Evolutionary conservation across 2,888 invertebrate genomes (phyloP).

Genomic region (Nemapogon koenigi): DNA sequence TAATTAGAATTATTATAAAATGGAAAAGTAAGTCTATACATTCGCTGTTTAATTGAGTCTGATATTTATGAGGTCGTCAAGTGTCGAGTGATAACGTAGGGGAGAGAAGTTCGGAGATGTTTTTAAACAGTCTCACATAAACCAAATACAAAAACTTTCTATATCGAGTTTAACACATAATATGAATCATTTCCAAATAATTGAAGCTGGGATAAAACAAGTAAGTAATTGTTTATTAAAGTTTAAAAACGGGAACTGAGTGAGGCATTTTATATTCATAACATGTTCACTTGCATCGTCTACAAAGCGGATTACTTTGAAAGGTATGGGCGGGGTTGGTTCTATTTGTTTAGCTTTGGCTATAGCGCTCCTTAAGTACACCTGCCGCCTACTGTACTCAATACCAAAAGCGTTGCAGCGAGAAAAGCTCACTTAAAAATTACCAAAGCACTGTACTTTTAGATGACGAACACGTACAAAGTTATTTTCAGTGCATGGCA

Average conservation of each 20-base stretch:
- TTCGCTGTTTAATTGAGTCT: slow-evolving; percentile 15
- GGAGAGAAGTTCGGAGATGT: slow-evolving; percentile 3
- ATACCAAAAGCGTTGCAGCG: slow-evolving; percentile 54
- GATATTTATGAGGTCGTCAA: slow-evolving; percentile 15
- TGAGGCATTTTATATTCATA: slow-evolving; percentile 3
- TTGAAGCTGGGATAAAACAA: no score
- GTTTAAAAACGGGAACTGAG: slow-evolving; percentile 1
- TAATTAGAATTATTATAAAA: slow-evolving; percentile 18
- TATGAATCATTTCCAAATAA: no score
- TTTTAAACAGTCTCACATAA: slow-evolving; percentile 1
- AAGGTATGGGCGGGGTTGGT: slow-evolving; percentile 22
- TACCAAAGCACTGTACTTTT: slow-evolving; percentile 38
- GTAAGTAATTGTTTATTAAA: no score
- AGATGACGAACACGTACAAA: slow-evolving; percentile 56
- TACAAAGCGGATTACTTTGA: not conserved
- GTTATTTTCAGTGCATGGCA: slow-evolving; percentile 38
- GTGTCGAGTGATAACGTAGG: slow-evolving; percentile 13
- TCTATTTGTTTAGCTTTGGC: slow-evolving; percentile 58
- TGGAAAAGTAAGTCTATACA: slow-evolving; percentile 14
- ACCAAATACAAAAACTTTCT: no score
- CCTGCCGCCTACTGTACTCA: slow-evolving; percentile 40
- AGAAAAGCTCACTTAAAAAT: slow-evolving; percentile 56
- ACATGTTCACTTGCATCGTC: slow-evolving; percentile 2
- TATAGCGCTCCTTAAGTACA: slow-evolving; percentile 54
- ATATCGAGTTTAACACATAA: no score